Conservation (phyloP, 2,113 vertebrate species). For the Calidris pugnax region DNA sequence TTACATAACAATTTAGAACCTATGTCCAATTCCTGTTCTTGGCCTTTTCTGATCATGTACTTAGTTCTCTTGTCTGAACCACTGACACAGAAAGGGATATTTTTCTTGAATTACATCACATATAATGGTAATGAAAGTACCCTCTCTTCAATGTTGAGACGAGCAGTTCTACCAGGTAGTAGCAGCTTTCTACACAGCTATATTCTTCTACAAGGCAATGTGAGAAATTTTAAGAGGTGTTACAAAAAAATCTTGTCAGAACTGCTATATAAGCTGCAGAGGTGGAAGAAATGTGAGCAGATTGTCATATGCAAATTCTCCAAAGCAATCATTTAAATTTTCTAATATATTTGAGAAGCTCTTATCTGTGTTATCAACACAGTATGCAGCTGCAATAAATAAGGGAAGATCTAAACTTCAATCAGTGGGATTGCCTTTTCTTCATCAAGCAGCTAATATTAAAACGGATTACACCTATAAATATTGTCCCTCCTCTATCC, state of each 20-base stretch:
- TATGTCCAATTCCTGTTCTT: background rate
- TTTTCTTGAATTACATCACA: background rate
- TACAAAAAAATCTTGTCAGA: background rate
- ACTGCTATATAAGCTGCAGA: background rate
- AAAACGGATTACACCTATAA: background rate
- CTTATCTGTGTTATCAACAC: background rate
- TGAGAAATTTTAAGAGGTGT: background rate
- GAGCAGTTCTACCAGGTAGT: background rate
- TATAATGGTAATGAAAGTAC: background rate
- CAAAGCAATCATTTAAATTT: background rate
- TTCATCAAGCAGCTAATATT: background rate
- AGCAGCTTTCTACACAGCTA: background rate
- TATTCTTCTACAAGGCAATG: background rate
- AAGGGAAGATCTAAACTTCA: background rate
- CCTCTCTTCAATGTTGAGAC: background rate
- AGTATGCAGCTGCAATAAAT: background rate
- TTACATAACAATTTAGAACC: background rate
- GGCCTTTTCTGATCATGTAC: background rate
- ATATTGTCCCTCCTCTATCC: background rate
- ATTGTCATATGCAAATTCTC: slow-evolving; percentile 15
- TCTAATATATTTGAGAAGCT: background rate
- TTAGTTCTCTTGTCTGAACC: background rate
- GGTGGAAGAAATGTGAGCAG: slow-evolving; percentile 4
- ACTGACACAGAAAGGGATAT: background rate
- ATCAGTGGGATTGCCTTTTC: background rate